Base-by-base conservation (phyloP, 1,140 invertebrate genomes). In the Drosophila ambigua region DNA sequence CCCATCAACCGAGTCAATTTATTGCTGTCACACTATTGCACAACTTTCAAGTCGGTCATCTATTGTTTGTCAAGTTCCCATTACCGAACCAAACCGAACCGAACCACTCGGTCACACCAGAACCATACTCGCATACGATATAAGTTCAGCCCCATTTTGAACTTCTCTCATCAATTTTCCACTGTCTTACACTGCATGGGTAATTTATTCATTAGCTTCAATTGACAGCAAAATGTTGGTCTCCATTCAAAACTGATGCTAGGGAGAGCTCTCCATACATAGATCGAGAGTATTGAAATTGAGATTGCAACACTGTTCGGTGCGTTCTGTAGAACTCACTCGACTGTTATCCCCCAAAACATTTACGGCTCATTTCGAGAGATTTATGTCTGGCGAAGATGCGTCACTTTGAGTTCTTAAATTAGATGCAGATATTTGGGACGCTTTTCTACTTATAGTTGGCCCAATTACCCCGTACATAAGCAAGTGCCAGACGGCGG, bases 151-250 rank as follows among this genome's bases (percentile, higher is more conserved):
- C 58, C 45, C 46, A 65, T 49, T 60, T 63, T 81, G 66, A 80
- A 76, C 77, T 80, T 61, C 61, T 52, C 50, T 76, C 66, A 72
- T 64, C 64, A 77, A 71, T 72, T 76, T 39, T 31, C 35, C 35
- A 63, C 44, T 54, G 58, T 55, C 46, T 62, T 75, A 16, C 57
- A 59, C 26, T 59, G 58, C 43, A 50, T 57, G 39, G 45, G 62
- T 77, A 77, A 84, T 80, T 84, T 84, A 79, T 84, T 84, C 80
- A 84, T 84, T 77, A 66, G 58, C 55, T 59, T 79, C 60, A 84
- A 84, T 84, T 84, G 76, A 74, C 53, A 26, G 39, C 53, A 54
- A 72, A 69, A 52, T 63, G 74, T 52, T 77, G 53, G 2, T 15
- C 41, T 44, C 39, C 7, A 68, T 54, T 16, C 54, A 23, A 52